Evolutionary conservation across 2,797 vertebrate genomes (phyloP), one percentile per base, ranked within the genome.

Genomic region (Aldrovandia affinis): DNA sequence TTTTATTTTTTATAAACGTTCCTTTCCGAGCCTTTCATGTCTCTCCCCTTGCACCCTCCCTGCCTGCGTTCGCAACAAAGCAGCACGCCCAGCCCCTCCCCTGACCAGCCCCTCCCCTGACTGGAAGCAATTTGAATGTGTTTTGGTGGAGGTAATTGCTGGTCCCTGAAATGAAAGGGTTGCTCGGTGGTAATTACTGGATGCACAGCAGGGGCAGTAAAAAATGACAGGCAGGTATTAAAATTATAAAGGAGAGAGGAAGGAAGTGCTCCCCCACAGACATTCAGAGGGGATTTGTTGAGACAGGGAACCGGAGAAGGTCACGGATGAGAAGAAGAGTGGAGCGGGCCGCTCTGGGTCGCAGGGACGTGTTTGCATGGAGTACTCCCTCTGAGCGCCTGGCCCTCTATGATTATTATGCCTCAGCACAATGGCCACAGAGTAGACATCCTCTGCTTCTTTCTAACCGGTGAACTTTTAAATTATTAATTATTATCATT

Each of bases 81-180:
- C 6, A 78, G 52, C 47, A 55, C 75, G 39, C 83, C 8, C 81
- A 25, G 50, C 52, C 75, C 73, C 81, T 20, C 8, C 15, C 3
- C 55, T 5, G 12, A 54, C 77, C 36, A 15, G 39, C 44, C 36
- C 81, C 25, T 12, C 33, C 36, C 39, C 82, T 83, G 36, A 77
- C 82, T 83, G 82, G 70, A 83, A 83, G 82, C 82, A 83, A 83
- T 83, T 83, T 83, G 82, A 83, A 83, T 59, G 81, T 75, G 83
- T 86, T 86, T 78, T 70, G 44, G 83, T 42, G 28, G 91, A 92
- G 93, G 93, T 94, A 94, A 95, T 94, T 95, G 93, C 92, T 91
- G 93, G 93, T 94, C 91, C 92, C 92, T 90, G 89, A 93, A 95
- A 95, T 95, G 94, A 95, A 95, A 95, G 94, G 94, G 89, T 93